phyloP scores from a whole-genome alignment of 92 coral and sea anemone species.

The Blastomussa wellsi region DNA sequence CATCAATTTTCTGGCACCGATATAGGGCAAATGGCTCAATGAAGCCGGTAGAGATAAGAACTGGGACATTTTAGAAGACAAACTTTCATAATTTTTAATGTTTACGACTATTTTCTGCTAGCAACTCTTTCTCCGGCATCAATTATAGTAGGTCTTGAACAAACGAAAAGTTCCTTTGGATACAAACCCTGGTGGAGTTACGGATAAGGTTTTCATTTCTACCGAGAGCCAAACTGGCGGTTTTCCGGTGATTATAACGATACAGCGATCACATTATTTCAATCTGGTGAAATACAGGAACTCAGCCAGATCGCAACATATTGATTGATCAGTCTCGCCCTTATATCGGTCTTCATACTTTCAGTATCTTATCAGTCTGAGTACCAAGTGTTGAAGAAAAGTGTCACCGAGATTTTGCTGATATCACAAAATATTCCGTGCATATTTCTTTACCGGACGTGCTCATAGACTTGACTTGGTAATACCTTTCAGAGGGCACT shows the following conservation, averaged over 20 bases:
- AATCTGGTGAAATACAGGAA: not conserved
- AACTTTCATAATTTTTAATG: not conserved
- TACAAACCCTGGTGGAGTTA: not conserved
- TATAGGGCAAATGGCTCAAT: not conserved
- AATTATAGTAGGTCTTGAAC: not conserved
- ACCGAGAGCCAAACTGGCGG: conserved; percentile 13
- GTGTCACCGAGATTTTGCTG: not conserved
- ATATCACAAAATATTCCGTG: not conserved
- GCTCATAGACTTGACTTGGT: not conserved
- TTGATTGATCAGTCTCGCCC: not conserved
- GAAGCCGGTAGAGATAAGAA: not conserved
- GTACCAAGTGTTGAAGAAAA: not conserved
- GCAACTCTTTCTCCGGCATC: not conserved
- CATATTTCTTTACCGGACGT: not conserved
- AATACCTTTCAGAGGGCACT: not conserved
- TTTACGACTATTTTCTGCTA: not conserved
- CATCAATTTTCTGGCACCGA: conserved; percentile 10
- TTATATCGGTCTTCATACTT: conserved; percentile 33
- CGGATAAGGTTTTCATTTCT: not conserved
- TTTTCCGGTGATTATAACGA: conserved; percentile 2
- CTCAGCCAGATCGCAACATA: not conserved
- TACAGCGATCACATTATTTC: not conserved
- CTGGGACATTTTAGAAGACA: not conserved
- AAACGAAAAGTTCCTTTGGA: not conserved
- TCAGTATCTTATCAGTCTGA: not conserved